Evolutionary conservation across 2,888 invertebrate species (phyloP).

Genomic region (Chalcosyrphus nemorum): DNA sequence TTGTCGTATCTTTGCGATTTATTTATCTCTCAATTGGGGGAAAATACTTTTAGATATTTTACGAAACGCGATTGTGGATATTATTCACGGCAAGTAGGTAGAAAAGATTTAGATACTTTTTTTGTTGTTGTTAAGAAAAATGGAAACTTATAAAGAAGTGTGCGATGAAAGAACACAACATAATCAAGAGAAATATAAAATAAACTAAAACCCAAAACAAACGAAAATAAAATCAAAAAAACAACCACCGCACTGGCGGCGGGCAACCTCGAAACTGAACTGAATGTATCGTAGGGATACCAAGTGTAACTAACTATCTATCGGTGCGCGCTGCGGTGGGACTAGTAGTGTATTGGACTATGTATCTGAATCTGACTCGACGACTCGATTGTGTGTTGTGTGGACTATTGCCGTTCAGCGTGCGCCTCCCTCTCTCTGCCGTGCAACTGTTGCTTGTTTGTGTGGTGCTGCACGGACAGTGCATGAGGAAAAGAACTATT

Average conservation of each 20-base stretch:
- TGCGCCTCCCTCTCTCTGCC: constrained; percentile 34
- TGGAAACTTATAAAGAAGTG: not conserved
- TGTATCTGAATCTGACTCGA: constrained; percentile 65
- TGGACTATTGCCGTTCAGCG: constrained; percentile 19
- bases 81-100: constrained; percentile 12
- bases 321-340: constrained; percentile 64
- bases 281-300: constrained; percentile 66
- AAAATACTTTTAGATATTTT: not conserved
- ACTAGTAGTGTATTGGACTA: constrained; percentile 57
- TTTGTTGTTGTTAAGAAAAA: constrained; percentile 33
- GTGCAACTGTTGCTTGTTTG: constrained; percentile 67
- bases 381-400: too few relatives aligned
- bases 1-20: constrained; percentile 19
- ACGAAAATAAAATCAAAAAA: constrained; percentile 69
- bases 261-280: constrained; percentile 72
- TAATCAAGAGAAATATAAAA: not conserved
- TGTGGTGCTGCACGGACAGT: constrained; percentile 14
- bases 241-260: constrained; percentile 72
- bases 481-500: constrained; percentile 40
- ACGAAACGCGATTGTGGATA: not conserved
- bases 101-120: constrained; percentile 4
- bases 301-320: constrained; percentile 64
- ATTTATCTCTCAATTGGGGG: constrained; percentile 15
- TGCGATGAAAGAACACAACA: constrained; percentile 8
- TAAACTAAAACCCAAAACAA: constrained; percentile 42